phyloP scores from a whole-genome alignment of 2,888 invertebrate genomes.

The Seira sanloemensis region DNA sequence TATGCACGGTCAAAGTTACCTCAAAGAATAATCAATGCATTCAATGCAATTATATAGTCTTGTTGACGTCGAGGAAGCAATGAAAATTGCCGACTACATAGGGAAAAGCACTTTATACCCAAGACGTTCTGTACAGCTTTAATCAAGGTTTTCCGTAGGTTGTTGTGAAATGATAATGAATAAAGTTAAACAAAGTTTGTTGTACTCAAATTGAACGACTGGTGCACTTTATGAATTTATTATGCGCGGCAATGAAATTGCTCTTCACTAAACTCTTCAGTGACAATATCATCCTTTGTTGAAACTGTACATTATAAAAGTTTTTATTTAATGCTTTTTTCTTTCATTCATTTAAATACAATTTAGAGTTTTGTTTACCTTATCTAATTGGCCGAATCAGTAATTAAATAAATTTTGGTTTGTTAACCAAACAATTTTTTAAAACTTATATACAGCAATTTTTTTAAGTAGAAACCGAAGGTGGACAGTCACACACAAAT shows the following conservation, averaged over 20 bases:
- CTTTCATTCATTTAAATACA: background rate
- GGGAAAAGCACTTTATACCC: too few relatives aligned
- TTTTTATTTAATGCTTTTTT: background rate
- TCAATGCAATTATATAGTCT: constrained; percentile 38
- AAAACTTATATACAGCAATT: background rate
- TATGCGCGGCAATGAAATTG: too few relatives aligned
- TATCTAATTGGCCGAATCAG: too few relatives aligned
- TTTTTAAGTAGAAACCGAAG: background rate
- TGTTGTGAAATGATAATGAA: background rate
- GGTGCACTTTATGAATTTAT: background rate
- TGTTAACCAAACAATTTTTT: background rate
- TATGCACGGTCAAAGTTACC: constrained; percentile 60
- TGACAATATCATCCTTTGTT: background rate
- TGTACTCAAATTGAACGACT: background rate
- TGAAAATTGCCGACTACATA: background rate
- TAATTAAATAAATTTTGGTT: background rate
- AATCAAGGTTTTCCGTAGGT: background rate
- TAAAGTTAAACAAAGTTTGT: background rate
- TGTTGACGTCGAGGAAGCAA: background rate
- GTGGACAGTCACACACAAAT: background rate
- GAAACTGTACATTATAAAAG: background rate
- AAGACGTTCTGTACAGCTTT: background rate
- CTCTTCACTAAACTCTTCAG: too few relatives aligned
- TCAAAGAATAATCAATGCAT: constrained; percentile 42
- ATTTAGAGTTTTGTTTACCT: background rate